Conservation (phyloP, 2,888 invertebrate species). For the Caenorhabditis afra region DNA sequence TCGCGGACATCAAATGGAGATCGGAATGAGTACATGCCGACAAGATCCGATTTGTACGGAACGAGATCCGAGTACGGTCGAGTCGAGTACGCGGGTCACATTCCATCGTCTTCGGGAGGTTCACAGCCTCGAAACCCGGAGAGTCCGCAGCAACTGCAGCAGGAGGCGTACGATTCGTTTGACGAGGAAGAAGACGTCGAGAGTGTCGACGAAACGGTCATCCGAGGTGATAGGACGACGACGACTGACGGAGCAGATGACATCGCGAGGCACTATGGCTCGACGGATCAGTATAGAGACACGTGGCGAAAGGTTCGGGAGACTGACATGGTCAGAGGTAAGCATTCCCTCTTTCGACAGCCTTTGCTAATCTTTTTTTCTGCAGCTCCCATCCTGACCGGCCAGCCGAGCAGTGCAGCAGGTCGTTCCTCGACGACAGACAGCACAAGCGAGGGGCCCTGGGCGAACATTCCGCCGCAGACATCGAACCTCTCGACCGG, state of each 20-base stretch:
- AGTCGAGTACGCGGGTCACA: slow-evolving; percentile 49
- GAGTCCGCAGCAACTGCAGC: slow-evolving; percentile 13
- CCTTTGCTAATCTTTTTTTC: slow-evolving; percentile 2
- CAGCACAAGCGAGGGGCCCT: slow-evolving; percentile 50
- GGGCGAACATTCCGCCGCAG: slow-evolving; percentile 32
- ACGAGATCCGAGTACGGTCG: slow-evolving; percentile 61
- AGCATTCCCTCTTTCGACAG: background rate
- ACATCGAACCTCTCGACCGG: slow-evolving; percentile 44
- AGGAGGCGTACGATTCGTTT: slow-evolving; percentile 63
- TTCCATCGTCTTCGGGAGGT: slow-evolving; percentile 36
- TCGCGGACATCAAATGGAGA: slow-evolving; percentile 49
- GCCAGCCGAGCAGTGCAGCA: slow-evolving; percentile 45
- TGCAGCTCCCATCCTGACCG: slow-evolving; percentile 47
- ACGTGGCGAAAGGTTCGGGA: slow-evolving; percentile 70
- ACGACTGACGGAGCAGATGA: slow-evolving; percentile 59
- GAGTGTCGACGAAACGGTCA: slow-evolving; percentile 50
- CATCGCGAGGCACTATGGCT: slow-evolving; percentile 68
- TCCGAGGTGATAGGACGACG: slow-evolving; percentile 40
- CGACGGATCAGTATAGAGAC: slow-evolving; percentile 66
- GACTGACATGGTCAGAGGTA: slow-evolving; percentile 58
- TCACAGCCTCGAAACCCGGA: slow-evolving; percentile 20
- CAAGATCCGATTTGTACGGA: slow-evolving; percentile 54
- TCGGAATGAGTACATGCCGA: slow-evolving; percentile 51
- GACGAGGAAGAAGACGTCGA: slow-evolving; percentile 65
- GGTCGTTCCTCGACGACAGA: slow-evolving; percentile 56